phyloP scores from a whole-genome alignment of 1,140 invertebrate genomes.

The Drosophila tani region DNA sequence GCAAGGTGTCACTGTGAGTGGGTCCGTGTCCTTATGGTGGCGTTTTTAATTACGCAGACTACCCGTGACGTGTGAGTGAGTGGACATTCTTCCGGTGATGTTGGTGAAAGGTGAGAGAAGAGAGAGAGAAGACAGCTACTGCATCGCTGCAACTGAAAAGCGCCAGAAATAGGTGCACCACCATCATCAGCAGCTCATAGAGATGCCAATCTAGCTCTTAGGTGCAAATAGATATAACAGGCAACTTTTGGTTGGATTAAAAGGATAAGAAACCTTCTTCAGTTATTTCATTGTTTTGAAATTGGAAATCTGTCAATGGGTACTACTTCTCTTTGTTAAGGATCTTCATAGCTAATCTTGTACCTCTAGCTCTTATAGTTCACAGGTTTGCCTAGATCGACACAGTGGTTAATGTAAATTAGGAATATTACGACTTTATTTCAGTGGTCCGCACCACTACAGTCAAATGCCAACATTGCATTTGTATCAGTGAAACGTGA shows the following conservation, averaged over 20 bases:
- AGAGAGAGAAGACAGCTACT: conserved; percentile 16
- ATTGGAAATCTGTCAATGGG: too few relatives aligned
- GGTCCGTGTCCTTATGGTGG: conserved; percentile 12
- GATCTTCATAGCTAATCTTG: too few relatives aligned
- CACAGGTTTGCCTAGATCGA: too few relatives aligned
- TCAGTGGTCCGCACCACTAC: too few relatives aligned
- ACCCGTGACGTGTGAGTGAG: conserved; percentile 32
- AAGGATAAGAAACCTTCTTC: too few relatives aligned
- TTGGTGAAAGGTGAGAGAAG: conserved; percentile 8
- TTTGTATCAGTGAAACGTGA: too few relatives aligned
- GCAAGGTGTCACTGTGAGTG: conserved; percentile 11
- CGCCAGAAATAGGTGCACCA: conserved; percentile 34
- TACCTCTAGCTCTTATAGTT: too few relatives aligned
- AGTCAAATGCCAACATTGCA: too few relatives aligned
- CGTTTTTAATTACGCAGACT: conserved; percentile 15
- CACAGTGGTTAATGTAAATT: too few relatives aligned
- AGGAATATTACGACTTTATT: too few relatives aligned
- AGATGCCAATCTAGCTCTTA: conserved; percentile 5
- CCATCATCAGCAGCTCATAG: conserved; percentile 1
- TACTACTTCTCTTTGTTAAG: too few relatives aligned
- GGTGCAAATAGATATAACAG: background rate
- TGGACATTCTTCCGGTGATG: conserved; percentile 40
- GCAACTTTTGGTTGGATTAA: background rate
- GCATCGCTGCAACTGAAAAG: conserved; percentile 30
- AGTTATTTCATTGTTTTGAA: too few relatives aligned